phyloP scores from a whole-genome alignment of 2,113 vertebrate species.

The Suncus etruscus region DNA sequence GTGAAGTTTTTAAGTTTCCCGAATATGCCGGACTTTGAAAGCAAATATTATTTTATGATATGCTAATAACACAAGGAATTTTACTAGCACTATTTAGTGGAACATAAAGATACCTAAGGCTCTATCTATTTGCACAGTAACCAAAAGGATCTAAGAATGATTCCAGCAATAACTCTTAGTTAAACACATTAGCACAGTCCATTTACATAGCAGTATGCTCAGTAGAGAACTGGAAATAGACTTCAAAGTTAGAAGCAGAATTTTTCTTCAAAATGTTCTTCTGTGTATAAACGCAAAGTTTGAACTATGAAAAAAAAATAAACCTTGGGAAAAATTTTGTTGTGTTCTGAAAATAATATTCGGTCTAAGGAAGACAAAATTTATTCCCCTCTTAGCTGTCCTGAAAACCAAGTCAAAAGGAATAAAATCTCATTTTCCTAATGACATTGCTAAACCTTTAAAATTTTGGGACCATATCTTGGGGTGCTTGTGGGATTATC shows the following conservation, averaged over 20 bases:
- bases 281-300: background rate
- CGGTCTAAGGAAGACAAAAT: background rate
- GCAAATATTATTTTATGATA: slow-evolving; percentile 76
- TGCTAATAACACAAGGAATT: slow-evolving; percentile 72
- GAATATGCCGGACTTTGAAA: slow-evolving; percentile 63
- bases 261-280: slow-evolving; percentile 4
- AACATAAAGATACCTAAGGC: slow-evolving; percentile 30
- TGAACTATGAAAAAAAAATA: background rate
- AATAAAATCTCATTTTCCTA: background rate
- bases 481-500: too few relatives aligned
- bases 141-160: slow-evolving; percentile 28
- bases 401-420: background rate
- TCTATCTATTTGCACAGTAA: slow-evolving; percentile 66
- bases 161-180: slow-evolving; percentile 58
- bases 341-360: background rate
- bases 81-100: slow-evolving; percentile 54
- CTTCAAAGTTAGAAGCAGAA: slow-evolving; percentile 17
- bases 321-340: background rate
- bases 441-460: background rate
- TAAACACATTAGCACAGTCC: slow-evolving; percentile 65
- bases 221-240: background rate
- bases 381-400: background rate
- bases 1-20: slow-evolving; percentile 64
- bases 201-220: slow-evolving; percentile 57
- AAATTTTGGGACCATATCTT: too few relatives aligned